Conservation (phyloP, 2,113 vertebrate genomes). For the Aldabrachelys gigantea region DNA sequence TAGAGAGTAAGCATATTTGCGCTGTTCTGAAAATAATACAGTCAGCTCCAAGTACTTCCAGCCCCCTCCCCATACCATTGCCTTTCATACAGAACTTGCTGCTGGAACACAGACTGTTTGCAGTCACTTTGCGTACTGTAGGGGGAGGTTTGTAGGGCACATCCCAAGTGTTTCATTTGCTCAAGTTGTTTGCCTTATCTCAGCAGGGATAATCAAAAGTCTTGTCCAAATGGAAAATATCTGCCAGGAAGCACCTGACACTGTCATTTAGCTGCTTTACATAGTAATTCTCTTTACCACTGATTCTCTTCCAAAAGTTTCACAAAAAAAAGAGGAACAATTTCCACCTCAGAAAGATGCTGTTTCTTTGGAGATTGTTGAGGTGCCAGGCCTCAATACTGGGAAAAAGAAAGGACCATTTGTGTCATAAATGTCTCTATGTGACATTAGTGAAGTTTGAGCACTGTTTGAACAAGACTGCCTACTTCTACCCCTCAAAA, state of each 20-base stretch:
- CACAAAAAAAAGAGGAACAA: constrained; percentile 47
- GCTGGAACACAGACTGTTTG: constrained; percentile 21
- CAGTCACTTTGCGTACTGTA: constrained; percentile 36
- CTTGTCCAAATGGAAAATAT: constrained; percentile 52
- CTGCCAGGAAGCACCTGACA: constrained; percentile 16
- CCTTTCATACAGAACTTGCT: constrained; percentile 58
- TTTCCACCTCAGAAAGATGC: constrained; percentile 22
- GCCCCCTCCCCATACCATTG: neutral
- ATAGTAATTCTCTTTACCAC: constrained; percentile 35
- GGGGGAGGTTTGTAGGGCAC: neutral
- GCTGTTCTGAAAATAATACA: constrained; percentile 36
- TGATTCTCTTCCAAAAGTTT: constrained; percentile 9
- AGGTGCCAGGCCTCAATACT: neutral
- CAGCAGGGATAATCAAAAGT: constrained; percentile 44
- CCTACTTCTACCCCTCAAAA: neutral
- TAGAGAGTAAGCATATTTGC: constrained; percentile 17
- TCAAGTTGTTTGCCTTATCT: constrained; percentile 41
- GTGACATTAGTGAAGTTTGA: constrained; percentile 2
- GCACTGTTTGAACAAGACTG: neutral
- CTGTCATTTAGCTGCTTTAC: constrained; percentile 7
- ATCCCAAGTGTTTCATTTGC: constrained; percentile 47
- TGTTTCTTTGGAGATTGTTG: constrained; percentile 34
- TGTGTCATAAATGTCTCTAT: constrained; percentile 13
- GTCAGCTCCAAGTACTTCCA: neutral
- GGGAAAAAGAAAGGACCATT: constrained; percentile 39